Percentiles rank a stretch among this genome's conserved stretches.
phyloP scores from a whole-genome alignment of 2,113 vertebrate genomes.

The Xenopus borealis region DNA sequence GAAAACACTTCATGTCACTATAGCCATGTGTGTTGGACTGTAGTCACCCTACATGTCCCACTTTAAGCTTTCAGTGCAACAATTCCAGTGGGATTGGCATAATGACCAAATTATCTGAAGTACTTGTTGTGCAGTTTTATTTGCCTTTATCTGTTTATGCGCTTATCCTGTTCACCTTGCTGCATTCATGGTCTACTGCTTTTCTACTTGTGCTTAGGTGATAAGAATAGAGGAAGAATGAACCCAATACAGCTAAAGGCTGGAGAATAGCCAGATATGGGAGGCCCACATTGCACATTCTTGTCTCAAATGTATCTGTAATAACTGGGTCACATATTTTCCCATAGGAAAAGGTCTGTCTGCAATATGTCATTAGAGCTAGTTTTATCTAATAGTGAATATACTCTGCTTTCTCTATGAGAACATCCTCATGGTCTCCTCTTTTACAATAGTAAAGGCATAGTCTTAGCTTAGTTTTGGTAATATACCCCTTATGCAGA shows the following conservation, averaged over 20 bases:
- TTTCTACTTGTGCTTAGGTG: conserved; percentile 1
- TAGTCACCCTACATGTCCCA: too few relatives aligned
- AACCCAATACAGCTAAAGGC: conserved; percentile 3
- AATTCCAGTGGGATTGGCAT: too few relatives aligned
- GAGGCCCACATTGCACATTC: conserved; percentile 36
- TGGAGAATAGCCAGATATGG: conserved; percentile 33
- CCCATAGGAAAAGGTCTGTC: conserved; percentile 42
- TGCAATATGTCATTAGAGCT: conserved; percentile 18
- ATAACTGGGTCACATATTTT: conserved; percentile 43
- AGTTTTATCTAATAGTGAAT: conserved; percentile 15
- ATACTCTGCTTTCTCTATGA: conserved; percentile 23
- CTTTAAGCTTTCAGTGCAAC: too few relatives aligned
- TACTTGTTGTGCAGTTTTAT: too few relatives aligned
- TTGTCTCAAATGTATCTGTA: conserved; percentile 40
- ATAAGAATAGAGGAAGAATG: neutral
- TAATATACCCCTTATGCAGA: too few relatives aligned
- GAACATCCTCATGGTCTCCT: neutral
- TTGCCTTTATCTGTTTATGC: too few relatives aligned
- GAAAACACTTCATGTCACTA: too few relatives aligned
- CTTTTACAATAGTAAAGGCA: neutral
- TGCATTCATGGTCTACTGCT: neutral
- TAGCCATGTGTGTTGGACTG: too few relatives aligned
- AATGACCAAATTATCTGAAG: too few relatives aligned
- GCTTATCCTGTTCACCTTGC: too few relatives aligned
- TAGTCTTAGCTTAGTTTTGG: too few relatives aligned